A percentile compares a stretch with the other conserved stretches of the same genome.
Evolutionary conservation across 2,797 vertebrate species (phyloP).

Genomic region (Danio jaintianensis): DNA sequence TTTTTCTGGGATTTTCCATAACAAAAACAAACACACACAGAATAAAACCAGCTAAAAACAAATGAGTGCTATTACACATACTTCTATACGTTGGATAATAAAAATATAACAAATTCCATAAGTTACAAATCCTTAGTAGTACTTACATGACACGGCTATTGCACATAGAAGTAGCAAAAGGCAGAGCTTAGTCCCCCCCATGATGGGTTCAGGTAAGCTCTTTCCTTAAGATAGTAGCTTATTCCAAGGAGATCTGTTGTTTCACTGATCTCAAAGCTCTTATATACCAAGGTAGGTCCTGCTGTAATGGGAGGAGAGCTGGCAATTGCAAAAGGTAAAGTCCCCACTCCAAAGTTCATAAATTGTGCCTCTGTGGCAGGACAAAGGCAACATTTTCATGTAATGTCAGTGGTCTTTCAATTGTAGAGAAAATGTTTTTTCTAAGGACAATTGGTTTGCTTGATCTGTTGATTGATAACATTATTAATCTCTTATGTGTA

Average conservation of each 20-base stretch:
- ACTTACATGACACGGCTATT: conserved; percentile 83
- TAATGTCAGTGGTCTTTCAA: conserved; percentile 23
- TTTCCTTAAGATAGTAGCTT: conserved; percentile 69
- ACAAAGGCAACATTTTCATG: conserved; percentile 77
- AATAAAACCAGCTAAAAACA: no score
- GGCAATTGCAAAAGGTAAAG: conserved; percentile 60
- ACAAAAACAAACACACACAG: no score
- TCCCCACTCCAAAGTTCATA: conserved; percentile 78
- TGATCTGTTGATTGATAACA: background rate
- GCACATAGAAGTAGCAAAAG: conserved; percentile 80
- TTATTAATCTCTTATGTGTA: background rate
- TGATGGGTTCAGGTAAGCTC: conserved; percentile 80
- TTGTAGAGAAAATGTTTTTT: conserved; percentile 17
- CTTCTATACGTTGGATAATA: background rate
- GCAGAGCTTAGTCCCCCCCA: conserved; percentile 86
- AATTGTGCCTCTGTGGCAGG: conserved; percentile 73
- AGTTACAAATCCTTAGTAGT: background rate
- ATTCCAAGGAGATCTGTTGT: conserved; percentile 74
- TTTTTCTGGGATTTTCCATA: no score
- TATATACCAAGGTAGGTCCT: conserved; percentile 71
- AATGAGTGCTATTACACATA: background rate
- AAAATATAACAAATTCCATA: background rate
- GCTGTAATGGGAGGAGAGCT: conserved; percentile 46
- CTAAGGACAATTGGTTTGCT: background rate
- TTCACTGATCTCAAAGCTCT: conserved; percentile 49